Percentiles rank a stretch among this genome's conserved stretches.
These are phyloP conservation scores for Baccha elongata DNA, from an alignment of 2,888 invertebrate species.

Conservation along the genomic window DNA sequence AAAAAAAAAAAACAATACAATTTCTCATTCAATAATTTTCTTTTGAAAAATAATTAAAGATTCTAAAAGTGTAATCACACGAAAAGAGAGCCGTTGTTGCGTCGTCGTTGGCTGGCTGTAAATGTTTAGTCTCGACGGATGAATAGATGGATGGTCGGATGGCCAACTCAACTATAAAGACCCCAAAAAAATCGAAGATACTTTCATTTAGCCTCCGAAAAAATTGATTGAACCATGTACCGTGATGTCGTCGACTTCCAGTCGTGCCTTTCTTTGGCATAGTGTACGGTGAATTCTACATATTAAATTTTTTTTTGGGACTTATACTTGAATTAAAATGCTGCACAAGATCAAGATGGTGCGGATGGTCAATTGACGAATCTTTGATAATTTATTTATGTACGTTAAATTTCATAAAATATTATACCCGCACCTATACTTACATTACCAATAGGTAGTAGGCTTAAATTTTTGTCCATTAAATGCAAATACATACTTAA, in stretches of 20 bases:
- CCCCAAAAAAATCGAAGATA: slow-evolving; percentile 51
- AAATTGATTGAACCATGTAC: slow-evolving; percentile 63
- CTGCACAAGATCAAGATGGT: slow-evolving; percentile 53
- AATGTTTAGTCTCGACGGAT: slow-evolving; percentile 43
- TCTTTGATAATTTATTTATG: slow-evolving; percentile 38
- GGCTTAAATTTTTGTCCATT: too few relatives aligned
- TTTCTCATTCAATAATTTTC: slow-evolving; percentile 73
- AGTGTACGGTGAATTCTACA: slow-evolving; percentile 33
- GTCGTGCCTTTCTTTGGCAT: slow-evolving; percentile 65
- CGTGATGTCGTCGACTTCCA: background rate
- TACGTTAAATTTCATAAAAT: too few relatives aligned
- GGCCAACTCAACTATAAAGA: slow-evolving; percentile 30
- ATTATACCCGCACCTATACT: too few relatives aligned
- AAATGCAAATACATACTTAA: too few relatives aligned
- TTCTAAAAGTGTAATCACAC: slow-evolving; percentile 72
- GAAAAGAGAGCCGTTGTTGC: slow-evolving; percentile 54
- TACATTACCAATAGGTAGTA: too few relatives aligned
- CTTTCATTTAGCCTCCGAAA: slow-evolving; percentile 68
- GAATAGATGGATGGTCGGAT: slow-evolving; percentile 56
- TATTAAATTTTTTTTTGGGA: slow-evolving; percentile 10
- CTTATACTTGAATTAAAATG: slow-evolving; percentile 66
- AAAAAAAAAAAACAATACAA: slow-evolving; percentile 11
- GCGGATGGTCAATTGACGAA: slow-evolving; percentile 47
- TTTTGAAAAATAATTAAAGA: slow-evolving; percentile 73
- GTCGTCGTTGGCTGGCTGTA: slow-evolving; percentile 58